Evolutionary conservation across 30 jellyfish, hydroid and myxozoan genomes (phyloP).

Genomic region (Clytia hemisphaerica): DNA sequence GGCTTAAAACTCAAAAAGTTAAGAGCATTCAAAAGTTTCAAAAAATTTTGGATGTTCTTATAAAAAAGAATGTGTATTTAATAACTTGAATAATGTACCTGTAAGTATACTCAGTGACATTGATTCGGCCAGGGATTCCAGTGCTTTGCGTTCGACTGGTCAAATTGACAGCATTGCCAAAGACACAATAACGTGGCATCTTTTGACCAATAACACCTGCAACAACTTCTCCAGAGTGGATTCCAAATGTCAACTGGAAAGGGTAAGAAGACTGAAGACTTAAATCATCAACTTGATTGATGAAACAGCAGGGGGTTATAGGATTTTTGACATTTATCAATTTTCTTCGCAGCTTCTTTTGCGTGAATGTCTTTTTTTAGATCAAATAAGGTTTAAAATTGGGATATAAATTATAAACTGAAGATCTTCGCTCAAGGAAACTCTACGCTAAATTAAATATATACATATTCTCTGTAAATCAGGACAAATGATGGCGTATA

Average conservation of each 20-base stretch:
- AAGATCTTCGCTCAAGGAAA: too few relatives aligned
- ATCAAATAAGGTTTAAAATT: too few relatives aligned
- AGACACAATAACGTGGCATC: slow-evolving; percentile 73
- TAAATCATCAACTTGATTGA: background rate
- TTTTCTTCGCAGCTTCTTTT: background rate
- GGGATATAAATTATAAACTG: too few relatives aligned
- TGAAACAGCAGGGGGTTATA: background rate
- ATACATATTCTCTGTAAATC: too few relatives aligned
- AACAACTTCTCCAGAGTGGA: slow-evolving; percentile 96
- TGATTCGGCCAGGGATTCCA: slow-evolving; percentile 28
- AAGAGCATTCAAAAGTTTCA: too few relatives aligned
- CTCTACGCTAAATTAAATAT: too few relatives aligned
- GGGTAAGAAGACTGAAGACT: background rate
- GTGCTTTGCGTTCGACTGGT: slow-evolving; percentile 40
- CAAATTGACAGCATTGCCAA: slow-evolving; percentile 38
- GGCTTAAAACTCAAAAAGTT: too few relatives aligned
- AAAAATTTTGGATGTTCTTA: too few relatives aligned
- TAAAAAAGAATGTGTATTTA: too few relatives aligned
- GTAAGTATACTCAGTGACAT: slow-evolving; percentile 48
- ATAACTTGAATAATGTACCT: slow-evolving; percentile 7
- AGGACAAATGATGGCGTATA: too few relatives aligned
- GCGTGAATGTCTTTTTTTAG: too few relatives aligned
- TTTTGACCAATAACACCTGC: slow-evolving; percentile 96
- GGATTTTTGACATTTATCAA: background rate
- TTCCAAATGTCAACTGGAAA: slow-evolving; percentile 82